Evolutionary conservation across 1,140 invertebrate genomes (phyloP).

Genomic region (Magallana gigas): DNA sequence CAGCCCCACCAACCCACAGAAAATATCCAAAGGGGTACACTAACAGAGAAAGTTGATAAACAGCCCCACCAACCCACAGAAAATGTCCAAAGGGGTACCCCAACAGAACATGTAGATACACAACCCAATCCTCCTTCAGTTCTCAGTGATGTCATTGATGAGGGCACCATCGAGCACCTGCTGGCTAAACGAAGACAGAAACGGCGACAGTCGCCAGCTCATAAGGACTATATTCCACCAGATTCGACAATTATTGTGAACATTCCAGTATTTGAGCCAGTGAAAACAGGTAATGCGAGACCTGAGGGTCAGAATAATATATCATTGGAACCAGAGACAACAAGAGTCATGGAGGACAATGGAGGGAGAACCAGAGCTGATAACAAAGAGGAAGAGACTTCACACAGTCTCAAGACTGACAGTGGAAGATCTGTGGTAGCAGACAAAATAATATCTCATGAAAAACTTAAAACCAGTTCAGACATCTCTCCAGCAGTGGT

Average conservation of each 20-base stretch:
- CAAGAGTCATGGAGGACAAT: background rate
- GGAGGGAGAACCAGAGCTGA: background rate
- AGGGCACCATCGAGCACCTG: background rate
- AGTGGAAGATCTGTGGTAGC: background rate
- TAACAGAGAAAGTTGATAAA: background rate
- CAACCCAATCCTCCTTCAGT: background rate
- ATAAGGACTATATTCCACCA: slow-evolving; percentile 9
- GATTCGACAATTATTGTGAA: background rate
- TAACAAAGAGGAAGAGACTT: background rate
- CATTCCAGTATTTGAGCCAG: background rate
- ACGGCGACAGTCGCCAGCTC: background rate
- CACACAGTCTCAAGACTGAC: background rate
- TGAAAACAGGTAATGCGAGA: background rate
- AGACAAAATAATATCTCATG: background rate
- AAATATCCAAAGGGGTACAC: background rate
- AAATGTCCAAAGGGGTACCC: background rate
- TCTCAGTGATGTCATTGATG: slow-evolving; percentile 19
- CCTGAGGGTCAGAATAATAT: background rate
- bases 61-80: background rate
- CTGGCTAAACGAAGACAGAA: background rate
- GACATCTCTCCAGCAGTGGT: background rate
- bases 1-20: background rate
- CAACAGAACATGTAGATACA: background rate
- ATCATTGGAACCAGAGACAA: background rate
- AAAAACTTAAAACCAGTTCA: background rate